These are phyloP conservation scores for Cylloceria caligata DNA, from an alignment of 2,888 invertebrate species.

Conservation along the genomic window DNA sequence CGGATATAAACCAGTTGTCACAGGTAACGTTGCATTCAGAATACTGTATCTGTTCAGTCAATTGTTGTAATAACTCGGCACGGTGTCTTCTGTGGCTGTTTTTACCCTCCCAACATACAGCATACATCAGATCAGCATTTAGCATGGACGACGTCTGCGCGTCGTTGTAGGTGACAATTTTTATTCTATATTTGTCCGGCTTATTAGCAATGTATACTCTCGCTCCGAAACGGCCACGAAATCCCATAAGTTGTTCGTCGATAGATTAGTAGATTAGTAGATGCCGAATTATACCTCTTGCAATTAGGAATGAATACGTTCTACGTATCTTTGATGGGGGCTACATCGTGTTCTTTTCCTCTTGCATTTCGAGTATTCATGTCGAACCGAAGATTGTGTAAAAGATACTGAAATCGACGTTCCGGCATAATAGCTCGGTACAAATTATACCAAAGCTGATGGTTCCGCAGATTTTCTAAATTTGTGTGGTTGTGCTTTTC, in stretches of 20 bases:
- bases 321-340: conserved; percentile 64
- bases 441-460: conserved; percentile 48
- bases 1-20: too few relatives aligned
- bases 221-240: conserved; percentile 47
- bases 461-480: conserved; percentile 56
- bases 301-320: conserved; percentile 57
- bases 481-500: too few relatives aligned
- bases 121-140: conserved; percentile 74
- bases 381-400: too few relatives aligned
- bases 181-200: too few relatives aligned
- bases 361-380: conserved; percentile 55
- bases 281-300: too few relatives aligned
- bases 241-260: conserved; percentile 54
- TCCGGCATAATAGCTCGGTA: conserved; percentile 53
- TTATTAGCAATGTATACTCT: conserved; percentile 39
- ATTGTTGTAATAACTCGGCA: conserved; percentile 51
- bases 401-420: conserved; percentile 57
- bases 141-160: conserved; percentile 73
- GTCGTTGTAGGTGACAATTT: conserved; percentile 77
- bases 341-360: conserved; percentile 43
- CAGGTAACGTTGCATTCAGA: too few relatives aligned
- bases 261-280: conserved; percentile 51
- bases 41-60: conserved; percentile 37
- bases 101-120: conserved; percentile 76
- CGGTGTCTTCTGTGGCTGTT: conserved; percentile 10